Percentiles rank a stretch among this genome's conserved stretches.
Conservation (phyloP, 2,888 invertebrate genomes). For the Nemurella pictetii region DNA sequence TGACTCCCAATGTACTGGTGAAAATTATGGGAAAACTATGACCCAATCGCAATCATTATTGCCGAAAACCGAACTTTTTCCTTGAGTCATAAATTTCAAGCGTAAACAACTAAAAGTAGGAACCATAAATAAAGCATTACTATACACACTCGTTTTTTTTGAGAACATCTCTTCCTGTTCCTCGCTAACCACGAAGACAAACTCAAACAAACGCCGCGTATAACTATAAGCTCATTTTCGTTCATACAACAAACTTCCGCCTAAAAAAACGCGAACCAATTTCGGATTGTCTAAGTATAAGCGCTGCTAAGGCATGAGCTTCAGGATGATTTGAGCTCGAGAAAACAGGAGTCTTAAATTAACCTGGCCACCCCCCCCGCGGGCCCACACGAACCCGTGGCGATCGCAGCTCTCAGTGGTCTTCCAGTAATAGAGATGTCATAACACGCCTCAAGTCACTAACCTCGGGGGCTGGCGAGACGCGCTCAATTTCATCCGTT, state of each 20-base stretch:
- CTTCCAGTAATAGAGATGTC: not conserved
- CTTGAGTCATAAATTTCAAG: no score
- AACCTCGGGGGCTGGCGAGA: not conserved
- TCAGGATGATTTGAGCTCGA: not conserved
- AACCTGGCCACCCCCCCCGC: not conserved
- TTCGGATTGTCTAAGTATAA: not conserved
- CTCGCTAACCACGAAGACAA: not conserved
- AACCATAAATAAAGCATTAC: not conserved
- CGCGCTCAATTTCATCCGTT: no score
- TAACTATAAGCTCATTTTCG: not conserved
- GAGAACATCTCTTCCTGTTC: not conserved
- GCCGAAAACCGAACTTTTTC: not conserved
- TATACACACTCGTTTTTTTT: not conserved
- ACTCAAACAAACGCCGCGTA: not conserved
- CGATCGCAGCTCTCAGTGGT: not conserved
- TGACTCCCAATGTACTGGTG: no score
- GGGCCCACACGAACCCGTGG: no score
- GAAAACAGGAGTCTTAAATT: not conserved
- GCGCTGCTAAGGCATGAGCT: not conserved
- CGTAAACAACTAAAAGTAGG: not conserved
- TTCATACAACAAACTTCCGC: not conserved
- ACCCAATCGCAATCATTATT: no score
- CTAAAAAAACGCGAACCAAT: not conserved
- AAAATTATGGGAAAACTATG: no score
- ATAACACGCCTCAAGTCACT: not conserved